A percentile compares a stretch with the other conserved stretches of the same genome.
Evolutionary conservation across 2,888 invertebrate species (phyloP).

Genomic region (Biston betularia): DNA sequence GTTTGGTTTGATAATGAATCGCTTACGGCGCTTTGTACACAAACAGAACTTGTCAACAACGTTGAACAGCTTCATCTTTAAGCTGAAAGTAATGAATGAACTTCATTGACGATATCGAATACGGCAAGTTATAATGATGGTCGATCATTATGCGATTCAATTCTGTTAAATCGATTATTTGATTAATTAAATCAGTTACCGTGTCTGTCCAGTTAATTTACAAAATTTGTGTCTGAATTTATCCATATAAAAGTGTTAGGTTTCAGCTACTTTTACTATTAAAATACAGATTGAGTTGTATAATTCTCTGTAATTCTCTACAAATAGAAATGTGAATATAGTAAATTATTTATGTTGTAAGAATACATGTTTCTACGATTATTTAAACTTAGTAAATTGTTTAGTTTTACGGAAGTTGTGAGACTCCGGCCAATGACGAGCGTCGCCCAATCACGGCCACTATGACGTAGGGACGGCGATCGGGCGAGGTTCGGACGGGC

Average conservation of each 20-base stretch:
- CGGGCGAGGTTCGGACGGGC: too few species aligned
- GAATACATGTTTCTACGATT: too few species aligned
- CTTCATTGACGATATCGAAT: conserved; percentile 3
- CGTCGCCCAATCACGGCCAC: too few species aligned
- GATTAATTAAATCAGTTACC: not conserved
- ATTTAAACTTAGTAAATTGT: too few species aligned
- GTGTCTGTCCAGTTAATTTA: conserved; percentile 4
- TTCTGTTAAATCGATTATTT: not conserved
- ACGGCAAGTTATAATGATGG: not conserved
- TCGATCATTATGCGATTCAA: not conserved
- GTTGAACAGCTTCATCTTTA: conserved; percentile 6
- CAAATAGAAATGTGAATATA: too few species aligned
- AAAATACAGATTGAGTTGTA: too few species aligned
- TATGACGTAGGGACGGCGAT: too few species aligned
- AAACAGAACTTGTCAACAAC: conserved; percentile 25
- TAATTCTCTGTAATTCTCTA: too few species aligned
- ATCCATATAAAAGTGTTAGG: conserved; percentile 6
- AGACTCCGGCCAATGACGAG: too few species aligned
- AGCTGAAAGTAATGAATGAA: conserved; percentile 9
- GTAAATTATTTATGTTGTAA: too few species aligned
- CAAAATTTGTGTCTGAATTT: conserved; percentile 15
- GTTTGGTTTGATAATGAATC: conserved; percentile 37
- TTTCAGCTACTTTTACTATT: too few species aligned
- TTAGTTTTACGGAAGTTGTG: too few species aligned
- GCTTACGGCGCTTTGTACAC: conserved; percentile 25